Evolutionary conservation across 2,888 invertebrate genomes (phyloP).

Genomic region (Sabellastarte sp.): DNA sequence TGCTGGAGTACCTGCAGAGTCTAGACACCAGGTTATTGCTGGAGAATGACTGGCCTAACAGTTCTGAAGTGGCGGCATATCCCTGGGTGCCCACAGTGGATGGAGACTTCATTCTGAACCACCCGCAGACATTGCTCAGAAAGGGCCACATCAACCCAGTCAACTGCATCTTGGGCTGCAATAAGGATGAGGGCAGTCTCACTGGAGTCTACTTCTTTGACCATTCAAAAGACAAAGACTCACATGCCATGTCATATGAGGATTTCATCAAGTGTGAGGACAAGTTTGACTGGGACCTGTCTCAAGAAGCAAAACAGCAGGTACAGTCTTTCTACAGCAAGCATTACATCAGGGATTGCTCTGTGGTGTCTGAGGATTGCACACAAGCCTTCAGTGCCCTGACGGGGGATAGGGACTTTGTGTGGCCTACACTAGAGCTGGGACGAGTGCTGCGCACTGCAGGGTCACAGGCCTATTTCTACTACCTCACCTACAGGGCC

Average conservation of each 20-base stretch:
- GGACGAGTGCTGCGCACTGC: background rate
- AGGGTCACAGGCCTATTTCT: slow-evolving; percentile 19
- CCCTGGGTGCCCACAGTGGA: background rate
- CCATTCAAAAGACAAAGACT: too few species aligned
- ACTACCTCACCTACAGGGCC: slow-evolving; percentile 52
- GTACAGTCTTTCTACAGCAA: background rate
- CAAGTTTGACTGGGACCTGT: background rate
- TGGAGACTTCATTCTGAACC: background rate
- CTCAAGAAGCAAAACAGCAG: background rate
- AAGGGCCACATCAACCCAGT: background rate
- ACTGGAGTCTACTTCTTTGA: background rate
- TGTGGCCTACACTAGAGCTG: background rate
- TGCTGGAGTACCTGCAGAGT: background rate
- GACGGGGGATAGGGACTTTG: background rate
- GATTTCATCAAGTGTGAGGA: background rate
- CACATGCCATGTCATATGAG: background rate
- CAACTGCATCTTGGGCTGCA: background rate
- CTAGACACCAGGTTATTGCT: background rate
- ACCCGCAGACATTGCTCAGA: background rate
- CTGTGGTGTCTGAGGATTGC: too few species aligned
- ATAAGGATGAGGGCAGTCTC: background rate
- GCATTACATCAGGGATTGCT: background rate
- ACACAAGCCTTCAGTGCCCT: background rate
- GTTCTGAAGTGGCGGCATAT: too few species aligned
- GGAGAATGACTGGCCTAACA: background rate